Percentiles rank a stretch among this genome's conserved stretches.
Conservation (phyloP, 1,140 invertebrate genomes). For the Melanaphis sacchari region DNA sequence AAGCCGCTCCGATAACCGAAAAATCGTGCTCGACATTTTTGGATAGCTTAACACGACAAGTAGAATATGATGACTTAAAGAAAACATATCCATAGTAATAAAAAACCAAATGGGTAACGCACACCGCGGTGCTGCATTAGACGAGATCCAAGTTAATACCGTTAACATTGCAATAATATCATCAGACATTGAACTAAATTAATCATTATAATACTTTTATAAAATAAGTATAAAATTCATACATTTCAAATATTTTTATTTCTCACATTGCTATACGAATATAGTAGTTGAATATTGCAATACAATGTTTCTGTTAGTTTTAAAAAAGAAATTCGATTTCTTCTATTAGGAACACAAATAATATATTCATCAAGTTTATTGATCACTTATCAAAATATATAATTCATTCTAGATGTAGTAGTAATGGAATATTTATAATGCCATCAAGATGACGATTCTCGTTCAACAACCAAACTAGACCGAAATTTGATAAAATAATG, state of each 20-base stretch:
- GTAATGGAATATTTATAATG: not conserved
- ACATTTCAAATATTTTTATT: not conserved
- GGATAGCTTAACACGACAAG: not conserved
- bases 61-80: not conserved
- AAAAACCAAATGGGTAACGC: not conserved
- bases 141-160: not conserved
- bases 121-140: not conserved
- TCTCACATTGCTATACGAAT: not conserved
- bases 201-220: not conserved
- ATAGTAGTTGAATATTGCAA: not conserved
- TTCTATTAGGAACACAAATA: not conserved
- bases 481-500: not conserved
- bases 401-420: not conserved
- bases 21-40: slow-evolving; percentile 21
- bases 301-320: not conserved
- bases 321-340: not conserved
- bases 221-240: no score
- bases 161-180: not conserved
- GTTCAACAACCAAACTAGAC: not conserved
- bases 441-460: not conserved
- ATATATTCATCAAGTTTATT: not conserved
- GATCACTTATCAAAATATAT: not conserved
- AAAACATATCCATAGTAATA: not conserved
- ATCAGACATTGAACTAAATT: not conserved
- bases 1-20: not conserved